Conservation (phyloP, 2,797 vertebrate species). For the Percopsis omiscomaycus region DNA sequence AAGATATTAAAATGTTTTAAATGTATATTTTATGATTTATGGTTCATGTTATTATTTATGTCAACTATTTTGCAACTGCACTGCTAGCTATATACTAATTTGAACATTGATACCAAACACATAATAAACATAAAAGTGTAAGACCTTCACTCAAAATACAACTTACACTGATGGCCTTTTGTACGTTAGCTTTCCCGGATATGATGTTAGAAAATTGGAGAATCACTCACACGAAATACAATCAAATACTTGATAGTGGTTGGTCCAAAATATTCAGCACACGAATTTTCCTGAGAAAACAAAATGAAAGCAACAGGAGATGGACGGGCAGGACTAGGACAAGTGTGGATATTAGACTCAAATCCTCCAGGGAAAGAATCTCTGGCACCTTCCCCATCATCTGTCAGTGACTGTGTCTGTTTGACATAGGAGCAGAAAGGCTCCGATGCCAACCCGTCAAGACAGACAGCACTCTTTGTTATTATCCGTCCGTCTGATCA, state of each 20-base stretch:
- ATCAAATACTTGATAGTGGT: slow-evolving; percentile 41
- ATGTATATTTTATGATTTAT: slow-evolving; percentile 20
- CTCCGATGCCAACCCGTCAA: not conserved
- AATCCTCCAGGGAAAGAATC: slow-evolving; percentile 40
- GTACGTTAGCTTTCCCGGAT: slow-evolving; percentile 33
- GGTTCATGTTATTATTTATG: not conserved
- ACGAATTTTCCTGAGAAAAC: slow-evolving; percentile 69
- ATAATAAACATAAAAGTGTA: slow-evolving; percentile 48
- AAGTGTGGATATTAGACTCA: slow-evolving; percentile 12
- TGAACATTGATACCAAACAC: slow-evolving; percentile 49
- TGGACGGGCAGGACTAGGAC: slow-evolving; percentile 16
- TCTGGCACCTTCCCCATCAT: slow-evolving; percentile 43
- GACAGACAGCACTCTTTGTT: slow-evolving; percentile 44
- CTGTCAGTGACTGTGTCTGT: slow-evolving; percentile 35
- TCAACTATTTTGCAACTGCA: slow-evolving; percentile 30
- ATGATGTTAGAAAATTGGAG: slow-evolving; percentile 27
- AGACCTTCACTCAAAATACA: slow-evolving; percentile 26
- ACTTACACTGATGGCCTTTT: slow-evolving; percentile 47
- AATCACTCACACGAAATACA: slow-evolving; percentile 47
- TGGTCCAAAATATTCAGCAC: slow-evolving; percentile 23
- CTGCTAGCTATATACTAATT: slow-evolving; percentile 51
- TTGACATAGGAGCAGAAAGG: slow-evolving; percentile 15
- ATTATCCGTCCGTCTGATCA: slow-evolving; percentile 50
- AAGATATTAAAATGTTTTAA: slow-evolving; percentile 24
- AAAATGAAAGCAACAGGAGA: slow-evolving; percentile 41